These are phyloP conservation scores for Leptodactylus fuscus DNA, from an alignment of 2,113 vertebrate genomes.

Conservation along the genomic window DNA sequence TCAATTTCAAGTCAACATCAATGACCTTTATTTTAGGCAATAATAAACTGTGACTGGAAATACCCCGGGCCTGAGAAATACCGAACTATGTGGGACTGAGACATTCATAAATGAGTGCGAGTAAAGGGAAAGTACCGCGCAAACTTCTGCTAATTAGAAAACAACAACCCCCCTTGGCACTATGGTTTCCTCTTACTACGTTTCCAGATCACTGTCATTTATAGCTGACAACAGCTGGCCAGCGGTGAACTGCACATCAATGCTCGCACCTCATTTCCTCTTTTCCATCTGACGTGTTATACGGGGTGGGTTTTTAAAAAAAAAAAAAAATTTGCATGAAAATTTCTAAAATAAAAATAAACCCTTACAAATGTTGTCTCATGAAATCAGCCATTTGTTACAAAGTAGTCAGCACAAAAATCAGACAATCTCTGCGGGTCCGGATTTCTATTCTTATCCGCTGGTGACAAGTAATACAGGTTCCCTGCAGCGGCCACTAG, in stretches of 20 bases:
- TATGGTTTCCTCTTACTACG: not conserved
- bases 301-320: too few relatives aligned
- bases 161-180: not conserved
- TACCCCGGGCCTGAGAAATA: not conserved
- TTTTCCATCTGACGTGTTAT: not conserved
- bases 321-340: too few relatives aligned
- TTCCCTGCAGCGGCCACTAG: too few relatives aligned
- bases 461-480: too few relatives aligned
- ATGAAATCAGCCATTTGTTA: too few relatives aligned
- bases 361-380: too few relatives aligned
- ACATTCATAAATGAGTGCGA: not conserved
- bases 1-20: too few relatives aligned
- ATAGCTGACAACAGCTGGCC: not conserved
- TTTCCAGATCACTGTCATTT: not conserved
- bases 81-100: not conserved
- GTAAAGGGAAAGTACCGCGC: conserved; percentile 3
- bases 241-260: not conserved
- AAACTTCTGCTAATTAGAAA: not conserved
- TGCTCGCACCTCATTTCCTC: not conserved
- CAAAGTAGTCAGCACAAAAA: too few relatives aligned
- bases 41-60: not conserved
- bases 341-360: too few relatives aligned
- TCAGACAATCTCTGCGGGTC: too few relatives aligned
- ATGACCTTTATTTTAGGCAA: not conserved
- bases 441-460: too few relatives aligned